Conservation (phyloP, 1,140 invertebrate genomes). For the Cotesia chilonis region DNA sequence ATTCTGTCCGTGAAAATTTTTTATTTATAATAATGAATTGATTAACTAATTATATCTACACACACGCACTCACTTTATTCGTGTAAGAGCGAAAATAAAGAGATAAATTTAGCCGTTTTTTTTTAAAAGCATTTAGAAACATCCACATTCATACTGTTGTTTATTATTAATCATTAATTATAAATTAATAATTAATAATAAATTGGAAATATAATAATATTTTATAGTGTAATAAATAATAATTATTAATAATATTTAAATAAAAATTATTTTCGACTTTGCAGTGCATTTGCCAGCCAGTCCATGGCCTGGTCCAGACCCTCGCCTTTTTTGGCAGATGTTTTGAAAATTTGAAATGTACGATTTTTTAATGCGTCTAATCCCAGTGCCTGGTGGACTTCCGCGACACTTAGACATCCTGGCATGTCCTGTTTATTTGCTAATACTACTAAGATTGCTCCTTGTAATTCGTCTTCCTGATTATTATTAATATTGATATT, state of each 20-base stretch:
- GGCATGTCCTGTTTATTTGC: slow-evolving; percentile 99
- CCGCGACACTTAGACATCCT: slow-evolving; percentile 93
- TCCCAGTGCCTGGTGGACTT: slow-evolving; percentile 96
- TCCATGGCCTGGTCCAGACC: slow-evolving; percentile 99
- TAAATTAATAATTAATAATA: too few species aligned
- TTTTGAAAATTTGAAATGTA: slow-evolving; percentile 99
- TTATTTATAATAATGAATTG: too few species aligned
- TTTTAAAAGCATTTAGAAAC: too few species aligned
- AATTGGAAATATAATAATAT: too few species aligned
- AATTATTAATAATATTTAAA: not conserved
- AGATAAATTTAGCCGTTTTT: too few species aligned
- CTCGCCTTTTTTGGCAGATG: slow-evolving; percentile 98
- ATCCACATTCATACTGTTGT: too few species aligned
- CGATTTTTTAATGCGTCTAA: slow-evolving; percentile 94
- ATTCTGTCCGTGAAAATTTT: too few species aligned
- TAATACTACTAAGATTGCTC: slow-evolving; percentile 93
- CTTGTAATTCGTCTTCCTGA: slow-evolving; percentile 96
- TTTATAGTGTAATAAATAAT: too few species aligned
- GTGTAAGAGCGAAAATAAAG: too few species aligned
- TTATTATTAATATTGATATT: slow-evolving; percentile 23
- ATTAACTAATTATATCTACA: too few species aligned
- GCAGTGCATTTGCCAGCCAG: slow-evolving; percentile 91
- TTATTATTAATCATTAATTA: too few species aligned
- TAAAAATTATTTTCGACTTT: slow-evolving; percentile 80
- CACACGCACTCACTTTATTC: too few species aligned